A percentile compares a stretch with the other conserved stretches of the same genome.
phyloP scores from a whole-genome alignment of 2,797 vertebrate species.

The Chaetodon trifasciatus region DNA sequence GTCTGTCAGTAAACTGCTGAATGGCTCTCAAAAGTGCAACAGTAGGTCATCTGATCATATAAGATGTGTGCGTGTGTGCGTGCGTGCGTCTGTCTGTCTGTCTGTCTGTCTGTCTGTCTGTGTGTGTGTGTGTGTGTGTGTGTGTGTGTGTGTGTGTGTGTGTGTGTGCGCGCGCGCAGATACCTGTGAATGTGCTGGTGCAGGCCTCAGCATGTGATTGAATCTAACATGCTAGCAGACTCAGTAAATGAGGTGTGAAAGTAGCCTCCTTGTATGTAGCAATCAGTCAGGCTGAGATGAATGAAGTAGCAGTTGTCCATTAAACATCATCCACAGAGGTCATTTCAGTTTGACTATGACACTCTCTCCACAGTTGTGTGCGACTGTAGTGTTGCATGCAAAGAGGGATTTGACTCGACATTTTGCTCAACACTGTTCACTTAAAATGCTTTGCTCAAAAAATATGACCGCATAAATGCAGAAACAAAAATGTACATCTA shows the following conservation, averaged over 20 bases:
- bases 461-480: not conserved
- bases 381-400: not conserved
- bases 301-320: conserved; percentile 67
- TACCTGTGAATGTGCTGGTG: conserved; percentile 26
- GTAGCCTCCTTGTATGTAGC: conserved; percentile 53
- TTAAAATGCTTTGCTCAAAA: not conserved
- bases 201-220: conserved; percentile 48
- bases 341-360: conserved; percentile 40
- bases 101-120: not conserved
- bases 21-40: conserved; percentile 27
- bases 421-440: not conserved
- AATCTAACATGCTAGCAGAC: conserved; percentile 58
- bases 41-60: conserved; percentile 34
- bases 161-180: not conserved
- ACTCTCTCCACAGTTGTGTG: conserved; percentile 18
- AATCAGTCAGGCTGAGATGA: conserved; percentile 69
- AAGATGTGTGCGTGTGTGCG: not conserved
- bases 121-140: not conserved
- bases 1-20: conserved; percentile 24
- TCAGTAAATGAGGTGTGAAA: conserved; percentile 78
- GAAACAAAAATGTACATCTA: not conserved
- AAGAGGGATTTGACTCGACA: not conserved
- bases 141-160: not conserved
- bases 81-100: conserved; percentile 3
- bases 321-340: conserved; percentile 56